Evolutionary conservation across 2,113 vertebrate genomes (phyloP).

Genomic region (Corythornis cristatus): DNA sequence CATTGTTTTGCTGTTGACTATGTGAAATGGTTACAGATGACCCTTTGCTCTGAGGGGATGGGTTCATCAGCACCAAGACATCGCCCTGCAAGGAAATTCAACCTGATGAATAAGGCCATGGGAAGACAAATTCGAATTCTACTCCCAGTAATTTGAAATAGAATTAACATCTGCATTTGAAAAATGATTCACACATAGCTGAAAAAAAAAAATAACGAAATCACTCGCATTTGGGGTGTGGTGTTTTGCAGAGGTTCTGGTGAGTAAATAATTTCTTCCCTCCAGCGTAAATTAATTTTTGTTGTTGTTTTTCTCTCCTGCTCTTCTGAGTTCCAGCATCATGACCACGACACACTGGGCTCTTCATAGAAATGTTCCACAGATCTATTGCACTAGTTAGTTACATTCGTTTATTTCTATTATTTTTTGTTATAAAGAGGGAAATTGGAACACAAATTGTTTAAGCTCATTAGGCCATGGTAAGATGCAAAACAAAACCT

Average conservation of each 20-base stretch:
- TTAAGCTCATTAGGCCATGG: not conserved
- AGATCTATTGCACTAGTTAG: not conserved
- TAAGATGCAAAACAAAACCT: not conserved
- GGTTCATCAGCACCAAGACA: not conserved
- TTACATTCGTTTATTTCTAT: not conserved
- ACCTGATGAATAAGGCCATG: too few relatives aligned
- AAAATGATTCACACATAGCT: not conserved
- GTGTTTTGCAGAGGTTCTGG: not conserved
- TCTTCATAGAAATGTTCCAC: not conserved
- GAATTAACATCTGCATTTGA: not conserved
- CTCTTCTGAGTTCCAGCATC: not conserved
- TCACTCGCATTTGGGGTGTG: not conserved
- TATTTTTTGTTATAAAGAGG: not conserved
- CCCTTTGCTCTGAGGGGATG: not conserved
- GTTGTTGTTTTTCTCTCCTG: not conserved
- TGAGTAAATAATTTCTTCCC: not conserved
- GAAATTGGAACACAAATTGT: not conserved
- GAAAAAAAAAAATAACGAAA: not conserved
- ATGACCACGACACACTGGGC: not conserved
- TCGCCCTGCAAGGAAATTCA: not conserved
- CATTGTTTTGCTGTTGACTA: not conserved
- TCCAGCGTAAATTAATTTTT: not conserved
- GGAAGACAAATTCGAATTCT: not conserved
- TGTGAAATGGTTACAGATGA: not conserved
- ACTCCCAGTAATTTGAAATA: not conserved